phyloP scores from a whole-genome alignment of 2,888 invertebrate species.

The Philopedon plagiatum region DNA sequence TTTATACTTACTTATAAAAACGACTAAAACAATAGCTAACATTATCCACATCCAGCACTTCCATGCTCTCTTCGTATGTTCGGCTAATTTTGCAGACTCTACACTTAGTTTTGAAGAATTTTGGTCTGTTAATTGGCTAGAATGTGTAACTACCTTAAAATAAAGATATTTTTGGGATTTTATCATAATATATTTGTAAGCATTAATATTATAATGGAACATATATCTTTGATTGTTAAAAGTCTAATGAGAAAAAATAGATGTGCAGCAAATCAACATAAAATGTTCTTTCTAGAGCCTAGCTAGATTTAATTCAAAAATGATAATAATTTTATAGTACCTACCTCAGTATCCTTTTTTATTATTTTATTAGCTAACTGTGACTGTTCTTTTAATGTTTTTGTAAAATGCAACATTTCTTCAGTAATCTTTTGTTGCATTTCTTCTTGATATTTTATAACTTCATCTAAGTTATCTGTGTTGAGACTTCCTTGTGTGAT shows the following conservation, averaged over 20 bases:
- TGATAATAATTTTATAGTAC: background rate
- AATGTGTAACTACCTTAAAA: constrained; percentile 79
- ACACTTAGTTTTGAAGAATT: constrained; percentile 83
- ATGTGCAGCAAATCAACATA: too few species aligned
- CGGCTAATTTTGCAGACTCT: constrained; percentile 86
- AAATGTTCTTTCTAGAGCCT: too few species aligned
- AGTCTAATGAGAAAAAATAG: too few species aligned
- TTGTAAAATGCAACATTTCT: constrained; percentile 92
- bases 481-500: constrained; percentile 68
- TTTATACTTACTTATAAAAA: constrained; percentile 85
- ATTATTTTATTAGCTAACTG: constrained; percentile 91
- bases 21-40: constrained; percentile 85
- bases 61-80: constrained; percentile 89
- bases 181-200: too few species aligned
- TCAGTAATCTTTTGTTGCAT: constrained; percentile 94
- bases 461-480: constrained; percentile 81
- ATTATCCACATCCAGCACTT: constrained; percentile 97
- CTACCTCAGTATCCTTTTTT: constrained; percentile 87
- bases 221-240: too few species aligned
- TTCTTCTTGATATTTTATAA: constrained; percentile 89
- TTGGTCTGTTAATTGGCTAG: constrained; percentile 83
- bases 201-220: too few species aligned
- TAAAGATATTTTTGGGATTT: background rate
- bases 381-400: constrained; percentile 91
- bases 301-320: too few species aligned